Evolutionary conservation across 2,113 vertebrate genomes (phyloP), one percentile per base, ranked within the genome.

Genomic region (Vulpes vulpes): DNA sequence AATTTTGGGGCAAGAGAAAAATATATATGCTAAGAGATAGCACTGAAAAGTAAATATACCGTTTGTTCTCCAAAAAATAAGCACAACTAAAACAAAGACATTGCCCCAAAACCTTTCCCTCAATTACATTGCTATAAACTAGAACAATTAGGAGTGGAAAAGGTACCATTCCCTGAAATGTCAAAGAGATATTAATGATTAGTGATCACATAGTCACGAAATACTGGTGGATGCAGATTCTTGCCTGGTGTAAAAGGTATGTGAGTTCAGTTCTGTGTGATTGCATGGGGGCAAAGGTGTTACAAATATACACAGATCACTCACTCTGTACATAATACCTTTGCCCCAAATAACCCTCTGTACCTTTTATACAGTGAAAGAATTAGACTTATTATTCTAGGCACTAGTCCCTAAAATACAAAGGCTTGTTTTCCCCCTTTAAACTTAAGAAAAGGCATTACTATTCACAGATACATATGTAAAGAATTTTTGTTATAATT

Each of bases 401-500:
- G 64, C 6, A 38, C 43, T 81, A 30, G 53, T 43, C 20, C 67
- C 78, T 84, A 71, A 71, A 73, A 81, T 43, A 71, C 23, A 94
- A 87, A 81, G 30, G 9, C 15, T 59, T 93, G 69, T 43, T 79
- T 95, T 95, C 60, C 64, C 86, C 38, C 73, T 62, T 81, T 74
- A 65, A 93, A 69, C 88, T 76, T 76, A 84, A 65, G 90, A 43
- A 85, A 93, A 88, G 30, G 38, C 53, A 57, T 12, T 35, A 25
- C 30, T 93, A 23, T 53, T 82, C 87, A 78, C 38, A 60, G 91
- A 91, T 90, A 30, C 30, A 87, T 32, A 88, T 27, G 5, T 17
- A 49, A 67, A 89, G n/a, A 55, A 25, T 49, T 94, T 94, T 97
- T 97, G 43, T 94, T 94, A 78, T 35, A 51, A 65, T 51, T 93